phyloP scores from a whole-genome alignment of 1,140 invertebrate species.

The Neodiprion virginianus region DNA sequence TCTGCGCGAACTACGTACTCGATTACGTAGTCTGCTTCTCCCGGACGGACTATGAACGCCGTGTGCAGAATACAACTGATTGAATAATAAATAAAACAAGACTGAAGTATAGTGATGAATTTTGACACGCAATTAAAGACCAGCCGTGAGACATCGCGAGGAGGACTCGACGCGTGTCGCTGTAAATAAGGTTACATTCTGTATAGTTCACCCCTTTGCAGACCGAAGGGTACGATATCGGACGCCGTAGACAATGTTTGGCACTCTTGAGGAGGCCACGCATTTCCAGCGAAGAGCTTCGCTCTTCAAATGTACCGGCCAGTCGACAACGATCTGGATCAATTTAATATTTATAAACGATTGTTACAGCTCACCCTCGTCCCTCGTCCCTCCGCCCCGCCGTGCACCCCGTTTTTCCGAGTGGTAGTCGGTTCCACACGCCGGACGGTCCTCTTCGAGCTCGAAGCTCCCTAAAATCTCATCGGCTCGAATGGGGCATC shows the following conservation, averaged over 20 bases:
- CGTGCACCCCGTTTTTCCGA: constrained; percentile 8
- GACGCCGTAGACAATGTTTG: background rate
- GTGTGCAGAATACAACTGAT: background rate
- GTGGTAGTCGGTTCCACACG: constrained; percentile 22
- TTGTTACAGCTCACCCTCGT: constrained; percentile 35
- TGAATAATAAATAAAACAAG: constrained; percentile 4
- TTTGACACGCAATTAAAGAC: background rate
- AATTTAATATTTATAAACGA: constrained; percentile 58
- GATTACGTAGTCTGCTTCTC: background rate
- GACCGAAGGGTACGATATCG: background rate
- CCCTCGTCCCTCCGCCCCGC: background rate
- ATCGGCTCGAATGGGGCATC: constrained; percentile 63
- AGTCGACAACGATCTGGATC: constrained; percentile 8
- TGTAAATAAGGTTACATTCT: no score
- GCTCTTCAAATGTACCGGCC: background rate
- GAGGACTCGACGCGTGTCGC: background rate
- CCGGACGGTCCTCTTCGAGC: constrained; percentile 47
- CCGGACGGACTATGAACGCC: background rate
- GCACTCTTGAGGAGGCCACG: no score
- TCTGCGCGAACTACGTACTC: background rate
- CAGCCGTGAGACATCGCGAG: background rate
- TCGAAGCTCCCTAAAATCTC: constrained; percentile 59
- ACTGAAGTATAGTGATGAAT: background rate
- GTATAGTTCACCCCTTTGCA: no score
- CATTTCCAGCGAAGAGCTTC: background rate